Evolutionary conservation across 1,140 invertebrate species (phyloP).

Genomic region (Danaus melanippus): DNA sequence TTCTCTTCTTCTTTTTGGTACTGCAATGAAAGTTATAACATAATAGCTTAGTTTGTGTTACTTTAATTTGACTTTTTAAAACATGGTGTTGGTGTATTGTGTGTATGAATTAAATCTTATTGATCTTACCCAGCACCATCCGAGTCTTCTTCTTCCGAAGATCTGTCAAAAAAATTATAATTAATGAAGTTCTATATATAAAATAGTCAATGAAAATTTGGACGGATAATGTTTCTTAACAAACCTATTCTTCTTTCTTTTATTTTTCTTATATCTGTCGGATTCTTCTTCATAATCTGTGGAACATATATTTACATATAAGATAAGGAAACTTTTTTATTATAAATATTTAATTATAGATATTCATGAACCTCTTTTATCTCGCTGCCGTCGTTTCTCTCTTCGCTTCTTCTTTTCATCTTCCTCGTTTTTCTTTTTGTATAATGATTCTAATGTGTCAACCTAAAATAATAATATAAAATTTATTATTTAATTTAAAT

Average conservation of each 20-base stretch:
- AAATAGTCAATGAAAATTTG: not conserved
- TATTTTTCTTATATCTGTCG: slow-evolving; percentile 33
- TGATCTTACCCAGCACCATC: slow-evolving; percentile 40
- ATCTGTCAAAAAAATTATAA: slow-evolving; percentile 30
- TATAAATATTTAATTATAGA: not conserved
- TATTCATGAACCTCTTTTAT: slow-evolving; percentile 13
- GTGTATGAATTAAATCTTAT: not conserved
- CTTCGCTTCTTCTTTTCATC: slow-evolving; percentile 44
- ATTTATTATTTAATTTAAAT: not conserved
- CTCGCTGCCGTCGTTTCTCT: slow-evolving; percentile 35
- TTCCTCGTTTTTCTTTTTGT: slow-evolving; percentile 50
- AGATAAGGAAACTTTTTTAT: not conserved
- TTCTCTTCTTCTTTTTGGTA: slow-evolving; percentile 47
- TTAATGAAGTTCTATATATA: not conserved
- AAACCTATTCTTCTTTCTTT: slow-evolving; percentile 37
- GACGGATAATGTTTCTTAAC: not conserved
- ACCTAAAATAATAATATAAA: slow-evolving; percentile 31
- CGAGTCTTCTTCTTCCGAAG: slow-evolving; percentile 43
- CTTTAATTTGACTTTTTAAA: too few species aligned
- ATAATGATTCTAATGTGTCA: slow-evolving; percentile 53
- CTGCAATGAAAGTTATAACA: slow-evolving; percentile 20
- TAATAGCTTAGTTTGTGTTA: too few species aligned
- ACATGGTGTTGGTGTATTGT: too few species aligned
- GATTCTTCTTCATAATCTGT: slow-evolving; percentile 40
- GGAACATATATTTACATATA: slow-evolving; percentile 13